These are phyloP conservation scores for Crocuta crocuta DNA, from an alignment of 2,113 vertebrate genomes.

Conservation along the genomic window DNA sequence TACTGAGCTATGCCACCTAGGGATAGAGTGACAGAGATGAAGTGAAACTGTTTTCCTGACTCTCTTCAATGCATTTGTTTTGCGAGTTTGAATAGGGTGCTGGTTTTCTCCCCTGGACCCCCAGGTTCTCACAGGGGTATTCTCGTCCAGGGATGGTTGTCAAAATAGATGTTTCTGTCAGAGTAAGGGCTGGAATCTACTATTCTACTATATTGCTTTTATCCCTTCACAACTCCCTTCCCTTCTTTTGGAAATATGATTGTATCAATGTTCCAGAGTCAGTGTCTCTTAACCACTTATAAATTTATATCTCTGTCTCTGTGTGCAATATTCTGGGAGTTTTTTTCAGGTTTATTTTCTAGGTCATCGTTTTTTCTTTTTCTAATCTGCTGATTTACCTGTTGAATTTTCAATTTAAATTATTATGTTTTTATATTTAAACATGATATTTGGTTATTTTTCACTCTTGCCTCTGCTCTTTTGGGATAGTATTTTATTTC, in stretches of 20 bases:
- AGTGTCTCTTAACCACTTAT: neutral
- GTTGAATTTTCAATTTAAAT: slow-evolving; percentile 16
- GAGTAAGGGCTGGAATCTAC: neutral
- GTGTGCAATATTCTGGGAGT: neutral
- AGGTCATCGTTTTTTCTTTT: slow-evolving; percentile 13
- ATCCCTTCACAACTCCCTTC: neutral
- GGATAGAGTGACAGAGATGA: neutral
- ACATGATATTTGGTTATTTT: neutral
- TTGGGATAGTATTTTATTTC: neutral
- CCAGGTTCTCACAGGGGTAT: neutral
- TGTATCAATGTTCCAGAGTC: neutral
- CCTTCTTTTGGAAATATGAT: neutral
- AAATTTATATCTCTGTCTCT: neutral
- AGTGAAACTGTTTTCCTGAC: neutral
- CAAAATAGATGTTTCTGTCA: neutral
- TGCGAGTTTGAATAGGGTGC: neutral
- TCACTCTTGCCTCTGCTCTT: neutral
- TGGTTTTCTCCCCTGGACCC: neutral
- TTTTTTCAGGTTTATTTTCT: neutral
- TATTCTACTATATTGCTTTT: neutral
- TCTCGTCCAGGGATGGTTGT: neutral
- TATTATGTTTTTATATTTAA: slow-evolving; percentile 24
- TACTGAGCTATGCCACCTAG: neutral
- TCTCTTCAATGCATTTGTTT: neutral
- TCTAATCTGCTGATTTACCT: neutral